Base-by-base conservation (phyloP, 2,113 vertebrate species). In the Gadus macrocephalus region DNA sequence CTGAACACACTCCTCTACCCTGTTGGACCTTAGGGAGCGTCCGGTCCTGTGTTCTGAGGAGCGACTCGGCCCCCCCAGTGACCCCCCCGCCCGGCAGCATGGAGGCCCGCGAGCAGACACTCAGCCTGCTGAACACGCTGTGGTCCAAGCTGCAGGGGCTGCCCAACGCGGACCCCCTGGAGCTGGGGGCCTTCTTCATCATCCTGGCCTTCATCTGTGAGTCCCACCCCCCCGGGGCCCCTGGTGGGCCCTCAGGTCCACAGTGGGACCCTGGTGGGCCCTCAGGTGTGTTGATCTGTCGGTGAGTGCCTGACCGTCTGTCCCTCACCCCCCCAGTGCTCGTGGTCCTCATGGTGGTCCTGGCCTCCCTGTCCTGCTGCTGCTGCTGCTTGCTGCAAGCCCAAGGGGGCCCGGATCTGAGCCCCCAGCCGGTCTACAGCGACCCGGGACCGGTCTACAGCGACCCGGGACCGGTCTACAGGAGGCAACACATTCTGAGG, bases 171-270 rank as follows among this genome's bases (percentile, higher is more conserved):
- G 91, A 91, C 63, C 75, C 91, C 0, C 49, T 95, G 58, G 95
- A 96, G 63, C 86, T 94, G 6, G 88, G 80, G 68, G 92, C 91
- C 64, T 97, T 99, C 80, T 82, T 90, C 1, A 83, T 98, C 90
- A 81, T 98, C 61, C 38, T 97, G 53, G 86, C 93, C 42, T 99
- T 98, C 81, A 93, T 94, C 16, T 85, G 97, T 96, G 88, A 95
- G 95, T 91, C 42, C 62, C 12, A 1, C 15, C 15, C 53, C 53
- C 8, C 53, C 15, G 20, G 20, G 20, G 20, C 20, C 20, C 20
- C 25, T 25, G 25, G 25, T 2, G 25, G 25, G 2, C 25, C 25
- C 25, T 25, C 25, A 25, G 25, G 25, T 25, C 6, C 6, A 35
- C 31, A 1, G 31, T 4, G 31, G 4, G 6, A 3, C 6, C 31